These are phyloP conservation scores for Acanthoscelides obtectus DNA, from an alignment of 2,888 invertebrate species.

Conservation along the genomic window DNA sequence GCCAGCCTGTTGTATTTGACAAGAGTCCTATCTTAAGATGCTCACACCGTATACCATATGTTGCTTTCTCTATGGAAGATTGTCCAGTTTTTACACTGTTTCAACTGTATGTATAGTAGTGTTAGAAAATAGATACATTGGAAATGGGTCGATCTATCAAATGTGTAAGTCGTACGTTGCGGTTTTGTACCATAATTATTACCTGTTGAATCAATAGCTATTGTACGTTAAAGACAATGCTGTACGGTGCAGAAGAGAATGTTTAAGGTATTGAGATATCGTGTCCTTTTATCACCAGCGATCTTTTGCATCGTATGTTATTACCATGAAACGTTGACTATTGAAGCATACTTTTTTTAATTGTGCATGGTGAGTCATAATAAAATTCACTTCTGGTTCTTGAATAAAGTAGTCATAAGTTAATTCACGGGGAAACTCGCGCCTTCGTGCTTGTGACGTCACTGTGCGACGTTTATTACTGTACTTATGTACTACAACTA, in stretches of 20 bases:
- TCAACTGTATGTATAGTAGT: not conserved
- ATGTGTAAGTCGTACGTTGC: not conserved
- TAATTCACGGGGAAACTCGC: too few relatives aligned
- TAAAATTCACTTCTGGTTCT: too few relatives aligned
- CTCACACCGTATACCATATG: too few relatives aligned
- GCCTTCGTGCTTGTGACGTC: too few relatives aligned
- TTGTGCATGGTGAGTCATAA: not conserved
- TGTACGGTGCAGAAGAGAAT: not conserved
- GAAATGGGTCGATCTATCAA: not conserved
- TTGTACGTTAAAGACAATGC: not conserved
- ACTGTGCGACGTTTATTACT: too few relatives aligned
- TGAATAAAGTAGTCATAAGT: too few relatives aligned
- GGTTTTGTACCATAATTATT: not conserved
- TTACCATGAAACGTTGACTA: not conserved
- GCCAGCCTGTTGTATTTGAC: too few relatives aligned
- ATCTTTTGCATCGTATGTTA: not conserved
- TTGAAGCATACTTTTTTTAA: not conserved
- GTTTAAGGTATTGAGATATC: not conserved
- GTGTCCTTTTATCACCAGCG: not conserved
- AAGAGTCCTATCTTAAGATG: too few relatives aligned
- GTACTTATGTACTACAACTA: too few relatives aligned
- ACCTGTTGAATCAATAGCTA: not conserved
- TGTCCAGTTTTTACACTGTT: too few relatives aligned
- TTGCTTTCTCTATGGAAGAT: too few relatives aligned
- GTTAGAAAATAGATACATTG: not conserved